Conservation (phyloP, 2,113 vertebrate species). For the Acrocephalus kingi region DNA sequence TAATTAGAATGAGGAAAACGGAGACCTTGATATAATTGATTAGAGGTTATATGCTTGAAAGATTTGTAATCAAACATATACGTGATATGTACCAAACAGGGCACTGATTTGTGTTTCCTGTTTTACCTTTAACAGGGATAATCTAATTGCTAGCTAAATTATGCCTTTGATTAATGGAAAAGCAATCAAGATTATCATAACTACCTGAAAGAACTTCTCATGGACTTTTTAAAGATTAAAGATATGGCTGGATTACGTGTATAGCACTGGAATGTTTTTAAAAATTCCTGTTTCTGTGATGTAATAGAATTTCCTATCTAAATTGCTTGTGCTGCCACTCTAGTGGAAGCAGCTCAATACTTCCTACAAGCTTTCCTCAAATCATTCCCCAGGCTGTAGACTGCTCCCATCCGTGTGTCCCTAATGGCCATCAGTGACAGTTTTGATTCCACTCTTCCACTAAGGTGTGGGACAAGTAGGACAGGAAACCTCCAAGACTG, state of each 20-base stretch:
- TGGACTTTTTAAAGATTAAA: background rate
- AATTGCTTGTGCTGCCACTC: background rate
- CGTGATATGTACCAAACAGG: background rate
- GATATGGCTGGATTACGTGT: background rate
- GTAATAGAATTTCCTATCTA: background rate
- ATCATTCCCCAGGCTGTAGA: background rate
- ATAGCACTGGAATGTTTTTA: background rate
- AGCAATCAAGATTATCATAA: conserved; percentile 5
- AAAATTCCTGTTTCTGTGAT: background rate
- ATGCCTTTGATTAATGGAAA: conserved; percentile 41
- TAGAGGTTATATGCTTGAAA: background rate
- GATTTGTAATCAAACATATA: conserved; percentile 34
- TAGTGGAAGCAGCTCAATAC: background rate
- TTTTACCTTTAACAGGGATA: background rate
- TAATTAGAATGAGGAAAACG: background rate
- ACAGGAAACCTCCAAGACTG: background rate
- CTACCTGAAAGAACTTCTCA: background rate
- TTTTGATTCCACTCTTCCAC: background rate
- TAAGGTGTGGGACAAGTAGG: background rate
- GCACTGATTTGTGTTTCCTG: conserved; percentile 12
- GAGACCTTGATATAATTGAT: conserved; percentile 6
- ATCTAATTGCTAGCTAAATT: conserved; percentile 36
- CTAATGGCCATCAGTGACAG: background rate
- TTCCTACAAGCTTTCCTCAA: background rate
- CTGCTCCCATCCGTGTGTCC: background rate